Base-by-base conservation (phyloP, 1,140 invertebrate genomes). In the Megalopta genalis region DNA sequence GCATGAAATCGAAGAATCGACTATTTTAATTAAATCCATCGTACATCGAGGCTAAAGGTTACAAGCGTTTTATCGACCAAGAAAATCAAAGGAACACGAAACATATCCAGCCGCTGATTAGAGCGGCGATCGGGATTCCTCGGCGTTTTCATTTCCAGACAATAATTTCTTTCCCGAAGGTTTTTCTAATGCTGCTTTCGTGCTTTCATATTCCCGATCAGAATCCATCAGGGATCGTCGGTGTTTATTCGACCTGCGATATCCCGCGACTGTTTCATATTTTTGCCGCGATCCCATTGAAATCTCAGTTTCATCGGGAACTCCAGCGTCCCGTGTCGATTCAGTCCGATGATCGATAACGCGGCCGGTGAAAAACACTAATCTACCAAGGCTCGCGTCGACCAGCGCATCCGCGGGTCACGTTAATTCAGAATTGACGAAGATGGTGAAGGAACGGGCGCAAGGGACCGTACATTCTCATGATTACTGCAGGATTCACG, bases 381-480 rank as follows among this genome's bases (percentile, higher is more conserved):
- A 69, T 49, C 59, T 25, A 14, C 21, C 25, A 6, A 18, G 59
- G n/a, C 21, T 49, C 16, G 16, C 63, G 10, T 39, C 2, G n/a
- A 5, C 25, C 18, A 64, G 46, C 27, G 57, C 69, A 57, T 69
- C 39, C 6, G 42, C 18, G 39, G 8, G 23, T 37, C 42, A 37
- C 54, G 46, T 3, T 54, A 73, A 78, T 27, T 12, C 52, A 16
- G 25, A 79, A 84, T 84, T 73, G 52, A 37, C 5, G 64, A 46
- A 66, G 60, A 83, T 83, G 65, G 83, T 84, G 73, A 83, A 74
- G 49, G 77, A 69, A 77, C 63, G 21, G 25, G 10, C 27, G 32
- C 70, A 67, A 2, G 16, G 37, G 23, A 32, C 10, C 66, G 32
- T 82, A n/a, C 65, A 83, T 83, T 79, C 62, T 42, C 59, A 18